A percentile compares a stretch with the other conserved stretches of the same genome.
These are phyloP conservation scores for Brachymystax lenok DNA, from an alignment of 2,797 vertebrate species.

Conservation along the genomic window DNA sequence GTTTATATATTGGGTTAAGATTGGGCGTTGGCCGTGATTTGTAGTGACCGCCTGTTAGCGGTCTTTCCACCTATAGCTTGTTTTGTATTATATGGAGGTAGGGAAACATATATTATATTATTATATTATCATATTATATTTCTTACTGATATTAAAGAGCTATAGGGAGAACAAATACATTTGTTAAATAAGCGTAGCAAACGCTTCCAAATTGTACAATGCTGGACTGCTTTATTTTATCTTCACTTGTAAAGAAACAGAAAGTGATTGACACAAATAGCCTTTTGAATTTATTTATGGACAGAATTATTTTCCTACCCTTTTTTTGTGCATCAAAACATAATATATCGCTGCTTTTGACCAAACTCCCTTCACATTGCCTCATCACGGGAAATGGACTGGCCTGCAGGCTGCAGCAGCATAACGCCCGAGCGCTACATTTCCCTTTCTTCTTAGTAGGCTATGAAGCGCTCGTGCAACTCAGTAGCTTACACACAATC, in stretches of 20 bases:
- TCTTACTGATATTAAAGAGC: background rate
- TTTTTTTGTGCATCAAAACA: background rate
- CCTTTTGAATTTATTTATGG: background rate
- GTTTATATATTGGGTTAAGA: background rate
- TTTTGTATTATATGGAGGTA: background rate
- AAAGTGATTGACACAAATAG: background rate
- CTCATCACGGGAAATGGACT: background rate
- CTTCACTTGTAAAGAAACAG: background rate
- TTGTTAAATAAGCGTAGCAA: background rate
- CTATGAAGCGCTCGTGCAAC: background rate
- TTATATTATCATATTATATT: background rate
- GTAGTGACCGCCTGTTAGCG: background rate
- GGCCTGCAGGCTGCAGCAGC: background rate
- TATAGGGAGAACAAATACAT: background rate
- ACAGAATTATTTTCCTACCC: background rate
- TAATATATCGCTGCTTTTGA: background rate
- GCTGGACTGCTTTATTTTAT: too few relatives aligned
- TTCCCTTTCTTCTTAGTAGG: background rate
- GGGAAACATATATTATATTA: too few relatives aligned
- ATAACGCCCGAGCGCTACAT: background rate
- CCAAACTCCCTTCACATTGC: background rate
- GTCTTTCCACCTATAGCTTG: background rate
- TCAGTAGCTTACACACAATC: too few relatives aligned
- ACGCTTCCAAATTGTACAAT: background rate
- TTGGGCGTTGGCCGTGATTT: background rate